phyloP scores from a whole-genome alignment of 2,888 invertebrate genomes.

The Amphipyra tragopoginis region DNA sequence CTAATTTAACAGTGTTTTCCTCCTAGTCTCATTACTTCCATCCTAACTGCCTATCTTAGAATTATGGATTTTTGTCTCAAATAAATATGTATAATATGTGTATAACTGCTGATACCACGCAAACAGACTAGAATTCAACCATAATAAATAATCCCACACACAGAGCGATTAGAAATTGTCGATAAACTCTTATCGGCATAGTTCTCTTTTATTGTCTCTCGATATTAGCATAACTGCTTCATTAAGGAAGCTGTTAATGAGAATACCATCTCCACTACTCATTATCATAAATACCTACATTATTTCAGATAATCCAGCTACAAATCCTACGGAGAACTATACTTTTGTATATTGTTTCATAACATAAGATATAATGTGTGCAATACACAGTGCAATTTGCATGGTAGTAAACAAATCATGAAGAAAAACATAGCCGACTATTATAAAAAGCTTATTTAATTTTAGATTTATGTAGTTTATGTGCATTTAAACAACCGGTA shows the following conservation, averaged over 20 bases:
- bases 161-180: conserved; percentile 29
- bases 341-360: no score
- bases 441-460: background rate
- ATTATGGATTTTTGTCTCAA: no score
- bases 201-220: conserved; percentile 12
- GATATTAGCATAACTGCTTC: conserved; percentile 39
- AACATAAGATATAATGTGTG: no score
- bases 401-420: background rate
- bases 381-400: no score
- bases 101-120: no score
- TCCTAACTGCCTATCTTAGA: no score
- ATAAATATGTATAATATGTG: no score
- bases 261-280: background rate
- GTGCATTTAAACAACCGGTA: conserved; percentile 24
- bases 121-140: no score
- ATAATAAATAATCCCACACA: conserved; percentile 43
- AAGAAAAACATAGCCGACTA: background rate
- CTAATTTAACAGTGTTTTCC: no score
- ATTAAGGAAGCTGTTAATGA: conserved; percentile 30
- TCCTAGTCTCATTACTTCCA: no score
- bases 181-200: conserved; percentile 31
- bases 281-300: conserved; percentile 7
- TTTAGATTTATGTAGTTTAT: conserved; percentile 27
- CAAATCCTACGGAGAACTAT: no score
- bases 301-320: background rate